A percentile compares a stretch with the other conserved stretches of the same genome.
phyloP scores from a whole-genome alignment of 2,888 invertebrate species.

The Sepiola atlantica region DNA sequence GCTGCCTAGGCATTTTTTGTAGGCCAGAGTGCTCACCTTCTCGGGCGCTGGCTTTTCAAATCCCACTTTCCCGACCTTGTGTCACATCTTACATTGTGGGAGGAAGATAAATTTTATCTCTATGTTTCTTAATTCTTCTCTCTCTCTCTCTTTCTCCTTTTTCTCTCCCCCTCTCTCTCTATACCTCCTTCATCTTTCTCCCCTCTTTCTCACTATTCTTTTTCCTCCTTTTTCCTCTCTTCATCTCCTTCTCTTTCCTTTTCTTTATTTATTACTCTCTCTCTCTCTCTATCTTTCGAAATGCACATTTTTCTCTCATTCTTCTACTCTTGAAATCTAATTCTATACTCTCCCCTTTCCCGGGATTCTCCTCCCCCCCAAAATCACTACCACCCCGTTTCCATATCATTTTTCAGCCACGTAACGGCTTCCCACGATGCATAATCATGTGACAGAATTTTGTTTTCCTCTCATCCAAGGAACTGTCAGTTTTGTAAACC shows the following conservation, averaged over 20 bases:
- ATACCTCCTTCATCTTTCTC: background rate
- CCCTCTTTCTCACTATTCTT: too few species aligned
- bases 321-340: background rate
- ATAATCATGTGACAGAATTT: constrained; percentile 1
- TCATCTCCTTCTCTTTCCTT: background rate
- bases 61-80: too few species aligned
- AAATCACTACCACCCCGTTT: background rate
- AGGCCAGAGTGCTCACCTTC: too few species aligned
- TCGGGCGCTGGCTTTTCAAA: too few species aligned
- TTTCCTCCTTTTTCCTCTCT: too few species aligned
- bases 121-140: too few species aligned
- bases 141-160: background rate
- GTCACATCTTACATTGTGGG: too few species aligned
- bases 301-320: background rate
- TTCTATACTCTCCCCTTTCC: background rate
- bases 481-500: constrained; percentile 14
- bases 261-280: background rate
- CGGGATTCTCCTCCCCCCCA: background rate
- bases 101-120: too few species aligned
- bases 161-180: background rate
- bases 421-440: background rate
- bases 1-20: too few species aligned
- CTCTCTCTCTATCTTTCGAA: background rate
- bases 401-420: background rate
- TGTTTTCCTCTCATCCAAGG: background rate